These are phyloP conservation scores for Lymantria dispar DNA, from an alignment of 2,888 invertebrate genomes.

Conservation along the genomic window DNA sequence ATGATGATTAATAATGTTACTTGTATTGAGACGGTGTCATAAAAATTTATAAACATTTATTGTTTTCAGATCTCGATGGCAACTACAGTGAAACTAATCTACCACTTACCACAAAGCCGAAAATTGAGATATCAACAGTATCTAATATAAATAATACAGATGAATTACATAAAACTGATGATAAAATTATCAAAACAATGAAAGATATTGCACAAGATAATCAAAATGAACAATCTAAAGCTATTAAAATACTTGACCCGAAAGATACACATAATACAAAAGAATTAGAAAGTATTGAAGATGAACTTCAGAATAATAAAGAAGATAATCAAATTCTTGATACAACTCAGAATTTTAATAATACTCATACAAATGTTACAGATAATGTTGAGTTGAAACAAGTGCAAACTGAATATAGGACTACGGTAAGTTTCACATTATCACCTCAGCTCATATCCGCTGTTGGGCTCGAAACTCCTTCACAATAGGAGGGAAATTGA, in stretches of 20 bases:
- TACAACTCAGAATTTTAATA: not conserved
- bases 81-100: conserved; percentile 40
- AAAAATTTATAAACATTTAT: not conserved
- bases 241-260: too few relatives aligned
- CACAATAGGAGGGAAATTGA: too few relatives aligned
- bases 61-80: conserved; percentile 61
- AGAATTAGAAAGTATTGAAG: not conserved
- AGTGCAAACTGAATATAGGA: not conserved
- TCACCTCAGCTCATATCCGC: too few relatives aligned
- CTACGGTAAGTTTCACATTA: not conserved
- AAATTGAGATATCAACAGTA: not conserved
- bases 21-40: too few relatives aligned
- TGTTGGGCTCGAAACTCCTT: too few relatives aligned
- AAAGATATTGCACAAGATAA: too few relatives aligned
- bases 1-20: too few relatives aligned
- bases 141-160: not conserved
- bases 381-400: not conserved
- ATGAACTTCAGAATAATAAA: not conserved
- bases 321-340: not conserved
- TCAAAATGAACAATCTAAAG: too few relatives aligned
- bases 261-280: not conserved
- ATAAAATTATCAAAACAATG: too few relatives aligned
- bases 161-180: not conserved
- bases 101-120: not conserved
- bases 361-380: not conserved